Conservation (phyloP, 2,113 vertebrate genomes). For the Crotalus helleri region DNA sequence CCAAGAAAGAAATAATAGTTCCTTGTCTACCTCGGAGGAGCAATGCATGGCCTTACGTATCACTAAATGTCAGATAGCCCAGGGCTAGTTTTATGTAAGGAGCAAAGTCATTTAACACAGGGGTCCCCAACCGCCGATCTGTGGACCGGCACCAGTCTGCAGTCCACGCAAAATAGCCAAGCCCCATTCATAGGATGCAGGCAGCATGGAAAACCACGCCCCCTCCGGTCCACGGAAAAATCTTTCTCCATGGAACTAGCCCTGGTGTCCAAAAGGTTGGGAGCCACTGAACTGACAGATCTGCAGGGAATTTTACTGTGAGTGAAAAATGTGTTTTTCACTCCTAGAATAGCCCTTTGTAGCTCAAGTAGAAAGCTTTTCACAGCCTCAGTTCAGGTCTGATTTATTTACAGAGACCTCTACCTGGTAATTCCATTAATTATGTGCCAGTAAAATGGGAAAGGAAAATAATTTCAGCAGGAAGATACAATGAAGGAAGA, state of each 20-base stretch:
- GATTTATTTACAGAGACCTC: background rate
- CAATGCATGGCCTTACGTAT: background rate
- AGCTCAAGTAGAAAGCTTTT: background rate
- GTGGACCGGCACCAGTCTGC: no score
- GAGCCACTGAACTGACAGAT: background rate
- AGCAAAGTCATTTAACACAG: background rate
- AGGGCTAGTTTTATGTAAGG: background rate
- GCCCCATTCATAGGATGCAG: background rate
- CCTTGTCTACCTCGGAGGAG: background rate
- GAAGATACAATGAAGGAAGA: background rate
- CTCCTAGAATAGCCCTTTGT: background rate
- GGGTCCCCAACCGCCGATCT: no score
- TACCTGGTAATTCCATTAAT: background rate
- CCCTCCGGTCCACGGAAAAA: fast-evolving
- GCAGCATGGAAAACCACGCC: background rate
- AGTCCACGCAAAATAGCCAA: background rate
- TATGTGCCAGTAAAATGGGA: no score
- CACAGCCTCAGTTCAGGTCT: background rate
- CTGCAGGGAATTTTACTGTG: background rate
- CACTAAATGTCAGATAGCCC: background rate
- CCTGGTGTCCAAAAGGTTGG: background rate
- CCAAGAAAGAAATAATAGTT: background rate
- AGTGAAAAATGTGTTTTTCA: constrained; percentile 3
- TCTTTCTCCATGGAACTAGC: background rate
- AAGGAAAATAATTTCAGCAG: background rate